These are phyloP conservation scores for Tinamus guttatus DNA, from an alignment of 2,113 vertebrate species.

Conservation along the genomic window DNA sequence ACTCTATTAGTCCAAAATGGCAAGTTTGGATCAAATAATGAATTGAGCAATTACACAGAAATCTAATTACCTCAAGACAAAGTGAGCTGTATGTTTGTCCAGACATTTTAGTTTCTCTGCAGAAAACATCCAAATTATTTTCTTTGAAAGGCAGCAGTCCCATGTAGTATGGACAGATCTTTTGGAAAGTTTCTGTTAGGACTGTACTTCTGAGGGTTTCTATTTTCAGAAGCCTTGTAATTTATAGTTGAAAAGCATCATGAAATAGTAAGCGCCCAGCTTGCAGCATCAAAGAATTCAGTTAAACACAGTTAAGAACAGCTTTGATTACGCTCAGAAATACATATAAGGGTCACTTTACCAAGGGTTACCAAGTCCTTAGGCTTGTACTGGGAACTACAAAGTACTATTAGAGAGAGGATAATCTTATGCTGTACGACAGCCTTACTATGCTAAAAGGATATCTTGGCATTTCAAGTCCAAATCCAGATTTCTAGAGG, in stretches of 20 bases:
- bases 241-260: not conserved
- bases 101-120: not conserved
- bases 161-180: not conserved
- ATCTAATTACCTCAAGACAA: not conserved
- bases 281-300: not conserved
- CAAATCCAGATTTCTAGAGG: not conserved
- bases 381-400: not conserved
- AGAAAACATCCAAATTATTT: not conserved
- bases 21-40: conserved; percentile 1
- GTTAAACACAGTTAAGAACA: not conserved
- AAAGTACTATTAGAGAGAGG: not conserved
- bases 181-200: not conserved
- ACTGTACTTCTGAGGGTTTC: not conserved
- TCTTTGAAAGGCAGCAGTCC: not conserved
- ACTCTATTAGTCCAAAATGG: not conserved
- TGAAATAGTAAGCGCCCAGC: not conserved
- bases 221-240: not conserved
- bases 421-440: not conserved
- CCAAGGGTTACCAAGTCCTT: not conserved
- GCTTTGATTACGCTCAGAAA: not conserved
- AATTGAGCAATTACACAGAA: not conserved
- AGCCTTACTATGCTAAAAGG: not conserved
- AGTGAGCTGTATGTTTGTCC: not conserved
- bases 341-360: not conserved
- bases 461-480: not conserved